Conservation (phyloP, 2,797 vertebrate genomes). For the Thunnus albacares region DNA sequence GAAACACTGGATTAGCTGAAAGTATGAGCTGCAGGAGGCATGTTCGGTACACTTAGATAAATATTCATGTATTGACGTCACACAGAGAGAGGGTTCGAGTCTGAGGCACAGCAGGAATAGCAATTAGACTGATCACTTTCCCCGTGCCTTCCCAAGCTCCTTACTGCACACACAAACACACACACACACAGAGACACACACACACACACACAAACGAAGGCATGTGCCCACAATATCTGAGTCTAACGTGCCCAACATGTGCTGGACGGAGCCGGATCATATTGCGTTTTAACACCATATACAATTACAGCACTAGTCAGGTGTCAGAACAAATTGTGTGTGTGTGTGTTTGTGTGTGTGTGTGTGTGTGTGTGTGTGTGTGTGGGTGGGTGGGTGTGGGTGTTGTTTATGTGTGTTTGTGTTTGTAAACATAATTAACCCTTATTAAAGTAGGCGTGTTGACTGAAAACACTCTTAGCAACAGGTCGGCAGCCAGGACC, state of each 20-base stretch:
- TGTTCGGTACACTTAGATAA: slow-evolving; percentile 11
- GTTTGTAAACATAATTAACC: slow-evolving; percentile 49
- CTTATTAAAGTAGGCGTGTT: slow-evolving; percentile 33
- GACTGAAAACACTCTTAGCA: slow-evolving; percentile 36
- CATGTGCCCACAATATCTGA: slow-evolving; percentile 23
- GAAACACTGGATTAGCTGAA: background rate
- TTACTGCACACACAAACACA: slow-evolving; percentile 21
- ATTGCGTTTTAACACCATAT: slow-evolving; percentile 65
- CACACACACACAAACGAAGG: slow-evolving; percentile 14
- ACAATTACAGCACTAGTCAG: slow-evolving; percentile 64
- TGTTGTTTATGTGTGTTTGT: slow-evolving; percentile 46
- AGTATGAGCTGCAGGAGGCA: background rate
- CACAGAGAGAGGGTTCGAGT: background rate
- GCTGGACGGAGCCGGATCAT: slow-evolving; percentile 54
- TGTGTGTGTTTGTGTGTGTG: slow-evolving; percentile 2
- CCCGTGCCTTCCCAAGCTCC: slow-evolving; percentile 36
- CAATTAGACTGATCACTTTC: slow-evolving; percentile 73
- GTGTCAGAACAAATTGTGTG: slow-evolving; percentile 54
- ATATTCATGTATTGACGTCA: slow-evolving; percentile 37
- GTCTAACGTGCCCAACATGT: slow-evolving; percentile 49
- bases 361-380: slow-evolving; percentile 13
- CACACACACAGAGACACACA: slow-evolving; percentile 16
- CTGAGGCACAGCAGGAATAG: slow-evolving; percentile 60
- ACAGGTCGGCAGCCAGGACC: slow-evolving; percentile 1
- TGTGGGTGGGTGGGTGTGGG: background rate